Conservation (phyloP, 1,140 invertebrate species). For the Neotoxoptera formosana region DNA sequence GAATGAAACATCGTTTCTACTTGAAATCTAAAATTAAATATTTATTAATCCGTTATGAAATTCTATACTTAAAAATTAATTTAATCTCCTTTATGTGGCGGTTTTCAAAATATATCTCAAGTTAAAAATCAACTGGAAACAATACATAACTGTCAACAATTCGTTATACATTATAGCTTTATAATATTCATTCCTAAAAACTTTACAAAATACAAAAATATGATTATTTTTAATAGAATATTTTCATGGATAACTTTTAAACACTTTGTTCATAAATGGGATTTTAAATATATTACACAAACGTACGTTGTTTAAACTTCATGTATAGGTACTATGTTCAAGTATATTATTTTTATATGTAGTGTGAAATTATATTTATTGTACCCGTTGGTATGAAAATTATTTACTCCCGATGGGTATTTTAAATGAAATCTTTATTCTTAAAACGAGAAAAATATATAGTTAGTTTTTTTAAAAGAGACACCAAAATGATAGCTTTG, state of each 20-base stretch:
- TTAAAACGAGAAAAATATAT: neutral
- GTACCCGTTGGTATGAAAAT: neutral
- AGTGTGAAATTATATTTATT: slow-evolving; percentile 29
- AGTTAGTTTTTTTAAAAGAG: neutral
- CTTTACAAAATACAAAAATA: neutral
- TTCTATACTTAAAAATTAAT: neutral
- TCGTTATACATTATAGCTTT: neutral
- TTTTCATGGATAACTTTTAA: neutral
- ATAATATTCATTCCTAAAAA: neutral
- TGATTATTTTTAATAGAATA: neutral
- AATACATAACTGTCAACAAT: neutral
- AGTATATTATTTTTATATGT: neutral
- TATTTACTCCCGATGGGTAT: neutral
- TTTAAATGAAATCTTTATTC: neutral
- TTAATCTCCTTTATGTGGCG: neutral
- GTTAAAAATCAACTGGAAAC: neutral
- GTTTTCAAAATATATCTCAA: neutral
- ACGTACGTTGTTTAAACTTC: neutral
- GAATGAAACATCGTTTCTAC: neutral
- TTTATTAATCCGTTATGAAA: neutral
- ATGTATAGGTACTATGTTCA: neutral
- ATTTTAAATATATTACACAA: neutral
- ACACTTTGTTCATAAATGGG: neutral
- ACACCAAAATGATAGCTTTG: neutral
- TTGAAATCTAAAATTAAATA: neutral